Evolutionary conservation across 2,113 vertebrate genomes (phyloP), one percentile per base, ranked within the genome.

Genomic region (Indri indri): DNA sequence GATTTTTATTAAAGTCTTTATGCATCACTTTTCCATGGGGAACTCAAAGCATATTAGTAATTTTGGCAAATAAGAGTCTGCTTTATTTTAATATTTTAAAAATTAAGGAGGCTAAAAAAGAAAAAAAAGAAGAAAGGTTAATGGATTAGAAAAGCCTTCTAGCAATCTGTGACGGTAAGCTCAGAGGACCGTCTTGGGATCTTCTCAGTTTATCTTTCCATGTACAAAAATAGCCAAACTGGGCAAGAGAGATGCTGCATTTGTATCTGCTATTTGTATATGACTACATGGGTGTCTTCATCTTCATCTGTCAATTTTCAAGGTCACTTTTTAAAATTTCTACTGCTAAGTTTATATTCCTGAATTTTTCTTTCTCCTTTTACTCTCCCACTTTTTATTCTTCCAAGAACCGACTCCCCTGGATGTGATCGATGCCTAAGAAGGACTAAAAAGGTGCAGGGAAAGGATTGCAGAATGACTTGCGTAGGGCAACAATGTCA

Each of bases 81-180:
- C 23, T 59, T 91, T 61, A 42, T 54, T 91, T 6, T 16, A 86
- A 63, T 59, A 71, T 34, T 90, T 95, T 95, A 18, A 50, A 92
- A 95, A 68, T 27, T 50, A 90, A 84, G 3, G 8, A n/a, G 30
- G 8, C 32, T 88, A 57, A n/a, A 45, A 45, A 54, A 37, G 37
- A 37, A 45, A 59, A 79, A 30, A 27, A 82, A 68, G 5, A 42
- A 42, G n/a, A 90, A 73, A 93, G 22, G 5, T 30, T n/a, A 85
- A 88, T 25, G 40, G 25, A 71, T 54, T 84, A 88, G 40, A 71
- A 91, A 63, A 63, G 0, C 0, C 17, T 59, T 73, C 63, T 65
- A 40, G 16, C 25, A 76, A 42, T 27, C 14, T 66, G n/a, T 11
- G 10, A 5, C 6, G 8, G 0, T 71, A 22, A 89, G 17, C 5